phyloP scores from a whole-genome alignment of 2,797 vertebrate genomes.

The Hypotaenidia okinawae region DNA sequence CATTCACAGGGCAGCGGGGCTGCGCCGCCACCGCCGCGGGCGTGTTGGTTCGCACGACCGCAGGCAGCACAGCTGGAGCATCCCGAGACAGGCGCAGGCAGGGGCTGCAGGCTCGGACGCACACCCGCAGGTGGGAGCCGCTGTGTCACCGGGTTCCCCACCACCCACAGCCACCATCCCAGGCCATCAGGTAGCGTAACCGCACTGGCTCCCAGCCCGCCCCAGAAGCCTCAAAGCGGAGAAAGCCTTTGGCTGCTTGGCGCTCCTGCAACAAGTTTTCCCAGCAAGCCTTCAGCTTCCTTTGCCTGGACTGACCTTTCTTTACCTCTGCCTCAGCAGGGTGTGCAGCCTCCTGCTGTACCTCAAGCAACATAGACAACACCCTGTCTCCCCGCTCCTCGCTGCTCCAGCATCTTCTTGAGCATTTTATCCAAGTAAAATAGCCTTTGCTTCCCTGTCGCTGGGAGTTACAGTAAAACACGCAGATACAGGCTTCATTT shows the following conservation, averaged over 20 bases:
- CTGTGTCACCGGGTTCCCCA: not conserved
- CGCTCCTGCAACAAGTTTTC: accelerated
- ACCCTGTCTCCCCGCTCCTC: not conserved
- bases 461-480: not conserved
- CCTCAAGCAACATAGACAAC: not conserved
- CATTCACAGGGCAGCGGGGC: not conserved
- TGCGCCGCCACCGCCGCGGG: accelerated
- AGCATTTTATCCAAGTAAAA: not conserved
- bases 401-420: not conserved
- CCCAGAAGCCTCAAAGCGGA: accelerated
- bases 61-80: not conserved
- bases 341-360: not conserved
- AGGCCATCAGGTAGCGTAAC: not conserved
- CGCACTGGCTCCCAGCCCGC: not conserved
- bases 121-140: not conserved
- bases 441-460: not conserved
- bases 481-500: not conserved
- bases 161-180: not conserved
- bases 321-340: accelerated
- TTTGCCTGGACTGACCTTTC: not conserved
- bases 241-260: accelerated
- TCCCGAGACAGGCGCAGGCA: not conserved
- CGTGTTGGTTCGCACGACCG: accelerated
- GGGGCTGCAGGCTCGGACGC: not conserved
- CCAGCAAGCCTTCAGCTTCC: not conserved